phyloP scores from a whole-genome alignment of 1,140 invertebrate species.

The Pseudachorutes palmiensis region DNA sequence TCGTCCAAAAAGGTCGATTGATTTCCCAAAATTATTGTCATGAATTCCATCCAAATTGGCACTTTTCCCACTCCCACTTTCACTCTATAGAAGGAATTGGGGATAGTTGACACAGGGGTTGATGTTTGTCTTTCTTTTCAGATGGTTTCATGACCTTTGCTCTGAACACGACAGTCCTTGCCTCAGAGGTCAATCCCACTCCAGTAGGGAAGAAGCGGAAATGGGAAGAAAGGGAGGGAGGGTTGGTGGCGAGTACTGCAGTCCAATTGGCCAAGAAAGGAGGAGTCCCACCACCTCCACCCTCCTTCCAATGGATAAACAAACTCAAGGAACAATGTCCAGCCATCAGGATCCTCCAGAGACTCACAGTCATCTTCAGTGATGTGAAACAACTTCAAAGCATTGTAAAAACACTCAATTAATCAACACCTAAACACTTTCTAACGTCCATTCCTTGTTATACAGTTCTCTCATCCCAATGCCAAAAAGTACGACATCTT shows the following conservation, averaged over 20 bases:
- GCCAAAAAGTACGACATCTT: conserved; percentile 26
- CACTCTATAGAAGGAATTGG: not conserved
- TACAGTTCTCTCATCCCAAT: conserved; percentile 26
- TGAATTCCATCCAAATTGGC: not conserved
- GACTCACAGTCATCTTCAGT: conserved; percentile 30
- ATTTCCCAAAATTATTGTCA: not conserved
- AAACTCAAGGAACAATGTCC: conserved; percentile 10
- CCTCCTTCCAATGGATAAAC: conserved; percentile 20
- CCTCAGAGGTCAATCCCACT: conserved; percentile 16
- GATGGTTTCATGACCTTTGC: conserved; percentile 29
- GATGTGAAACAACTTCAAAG: conserved; percentile 28
- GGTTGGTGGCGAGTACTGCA: conserved; percentile 23
- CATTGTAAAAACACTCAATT: conserved; percentile 16
- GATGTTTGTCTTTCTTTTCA: too few relatives aligned
- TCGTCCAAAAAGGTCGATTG: not conserved
- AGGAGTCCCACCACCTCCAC: conserved; percentile 12
- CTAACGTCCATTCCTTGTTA: conserved; percentile 2
- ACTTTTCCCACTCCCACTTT: not conserved
- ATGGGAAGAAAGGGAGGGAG: conserved; percentile 27
- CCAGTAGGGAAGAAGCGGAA: conserved; percentile 33
- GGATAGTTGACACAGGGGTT: too few relatives aligned
- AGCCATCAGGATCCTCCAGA: conserved; percentile 24
- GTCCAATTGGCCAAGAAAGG: not conserved
- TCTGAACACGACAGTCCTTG: conserved; percentile 31
- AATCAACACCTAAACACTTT: not conserved